These are phyloP conservation scores for Enteromius fasciolatus DNA, from an alignment of 2,797 vertebrate genomes.

Conservation along the genomic window DNA sequence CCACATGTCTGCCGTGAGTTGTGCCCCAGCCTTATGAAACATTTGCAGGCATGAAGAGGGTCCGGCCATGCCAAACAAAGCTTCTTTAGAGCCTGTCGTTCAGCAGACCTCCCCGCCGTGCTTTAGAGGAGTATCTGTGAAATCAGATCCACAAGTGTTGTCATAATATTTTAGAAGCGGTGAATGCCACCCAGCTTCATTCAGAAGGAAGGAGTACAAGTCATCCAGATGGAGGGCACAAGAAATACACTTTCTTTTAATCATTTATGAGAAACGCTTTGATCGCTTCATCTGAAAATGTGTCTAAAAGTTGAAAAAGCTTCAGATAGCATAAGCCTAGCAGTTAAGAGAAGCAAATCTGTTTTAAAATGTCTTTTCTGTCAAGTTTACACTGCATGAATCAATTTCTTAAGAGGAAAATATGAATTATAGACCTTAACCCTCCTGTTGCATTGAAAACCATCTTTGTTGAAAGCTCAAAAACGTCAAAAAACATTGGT, in stretches of 20 bases:
- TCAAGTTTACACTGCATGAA: slow-evolving; percentile 49
- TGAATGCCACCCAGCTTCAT: slow-evolving; percentile 55
- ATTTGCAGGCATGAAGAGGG: slow-evolving; percentile 42
- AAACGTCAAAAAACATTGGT: too few species aligned
- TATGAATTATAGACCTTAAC: too few species aligned
- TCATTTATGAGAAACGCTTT: not conserved
- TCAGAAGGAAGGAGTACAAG: slow-evolving; percentile 49
- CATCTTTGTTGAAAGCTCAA: too few species aligned
- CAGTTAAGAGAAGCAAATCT: not conserved
- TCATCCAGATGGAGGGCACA: slow-evolving; percentile 26
- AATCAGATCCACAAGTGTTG: slow-evolving; percentile 56
- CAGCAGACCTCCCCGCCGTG: slow-evolving; percentile 26
- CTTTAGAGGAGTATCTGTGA: slow-evolving; percentile 45
- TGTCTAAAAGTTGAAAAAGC: not conserved
- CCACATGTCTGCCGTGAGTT: slow-evolving; percentile 10
- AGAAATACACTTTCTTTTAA: slow-evolving; percentile 8
- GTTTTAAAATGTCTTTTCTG: not conserved
- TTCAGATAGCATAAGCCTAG: not conserved
- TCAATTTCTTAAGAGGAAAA: too few species aligned
- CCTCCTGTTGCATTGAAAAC: too few species aligned
- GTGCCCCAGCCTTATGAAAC: slow-evolving; percentile 23
- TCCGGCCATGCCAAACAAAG: slow-evolving; percentile 44
- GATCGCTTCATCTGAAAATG: not conserved
- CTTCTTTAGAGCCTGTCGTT: slow-evolving; percentile 35
- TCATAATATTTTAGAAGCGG: slow-evolving; percentile 60